A percentile compares a stretch with the other conserved stretches of the same genome.
Evolutionary conservation across 1,140 invertebrate genomes (phyloP).

Genomic region (Panulirus ornatus): DNA sequence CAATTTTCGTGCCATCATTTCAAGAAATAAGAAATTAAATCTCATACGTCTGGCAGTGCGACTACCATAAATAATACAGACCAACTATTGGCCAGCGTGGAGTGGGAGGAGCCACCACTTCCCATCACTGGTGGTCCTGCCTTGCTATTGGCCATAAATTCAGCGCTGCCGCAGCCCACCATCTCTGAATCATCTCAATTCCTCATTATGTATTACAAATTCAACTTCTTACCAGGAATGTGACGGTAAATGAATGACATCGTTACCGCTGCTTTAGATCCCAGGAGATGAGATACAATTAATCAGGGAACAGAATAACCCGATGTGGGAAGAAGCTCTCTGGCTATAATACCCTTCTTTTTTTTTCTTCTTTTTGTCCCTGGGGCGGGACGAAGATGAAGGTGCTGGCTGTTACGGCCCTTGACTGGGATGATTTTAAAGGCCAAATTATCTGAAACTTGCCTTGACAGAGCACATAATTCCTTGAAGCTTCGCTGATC

Average conservation of each 20-base stretch:
- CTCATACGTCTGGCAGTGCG: slow-evolving; percentile 52
- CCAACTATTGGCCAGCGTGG: slow-evolving; percentile 47
- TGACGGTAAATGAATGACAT: slow-evolving; percentile 62
- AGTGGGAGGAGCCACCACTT: slow-evolving; percentile 46
- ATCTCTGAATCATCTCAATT: slow-evolving; percentile 37
- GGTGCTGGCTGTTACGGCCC: neutral
- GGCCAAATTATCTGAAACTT: slow-evolving; percentile 33
- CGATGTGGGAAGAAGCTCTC: neutral
- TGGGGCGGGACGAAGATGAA: neutral
- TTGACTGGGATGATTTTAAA: slow-evolving; percentile 21
- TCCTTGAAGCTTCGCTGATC: slow-evolving; percentile 12
- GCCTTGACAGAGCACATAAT: slow-evolving; percentile 28
- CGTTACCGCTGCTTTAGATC: slow-evolving; percentile 48
- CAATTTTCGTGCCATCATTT: neutral
- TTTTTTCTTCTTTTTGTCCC: neutral
- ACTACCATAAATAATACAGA: slow-evolving; percentile 47
- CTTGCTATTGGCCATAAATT: slow-evolving; percentile 38
- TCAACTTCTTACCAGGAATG: slow-evolving; percentile 64
- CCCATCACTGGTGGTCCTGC: slow-evolving; percentile 34
- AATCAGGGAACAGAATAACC: slow-evolving; percentile 15
- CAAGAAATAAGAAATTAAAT: neutral
- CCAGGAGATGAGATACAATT: slow-evolving; percentile 25
- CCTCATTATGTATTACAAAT: slow-evolving; percentile 64
- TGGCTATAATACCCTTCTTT: neutral
- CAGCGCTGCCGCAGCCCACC: slow-evolving; percentile 44